Conservation (phyloP, 1,140 invertebrate genomes). For the Drosophila aff. region DNA sequence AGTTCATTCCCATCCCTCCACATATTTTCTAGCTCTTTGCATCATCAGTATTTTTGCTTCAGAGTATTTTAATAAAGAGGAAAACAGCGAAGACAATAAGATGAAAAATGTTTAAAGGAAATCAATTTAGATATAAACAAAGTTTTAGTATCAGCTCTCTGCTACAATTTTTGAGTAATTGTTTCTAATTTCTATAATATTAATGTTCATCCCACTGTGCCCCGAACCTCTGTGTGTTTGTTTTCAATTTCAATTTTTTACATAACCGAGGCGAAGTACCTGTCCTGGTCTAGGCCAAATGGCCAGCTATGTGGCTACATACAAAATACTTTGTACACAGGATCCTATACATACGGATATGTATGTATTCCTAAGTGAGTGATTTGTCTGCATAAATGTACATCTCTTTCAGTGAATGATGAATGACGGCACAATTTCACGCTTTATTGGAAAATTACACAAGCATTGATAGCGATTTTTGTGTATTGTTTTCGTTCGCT, state of each 20-base stretch:
- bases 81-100: not conserved
- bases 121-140: too few relatives aligned
- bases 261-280: conserved; percentile 10
- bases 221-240: conserved; percentile 19
- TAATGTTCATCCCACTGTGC: conserved; percentile 14
- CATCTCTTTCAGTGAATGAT: conserved; percentile 19
- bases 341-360: too few relatives aligned
- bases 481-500: conserved; percentile 1
- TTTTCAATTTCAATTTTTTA: conserved; percentile 59
- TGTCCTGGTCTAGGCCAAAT: conserved; percentile 10
- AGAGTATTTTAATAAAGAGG: too few relatives aligned
- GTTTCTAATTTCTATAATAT: not conserved
- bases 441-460: conserved; percentile 51
- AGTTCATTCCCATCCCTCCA: not conserved
- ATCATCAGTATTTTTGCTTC: not conserved
- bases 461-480: not conserved
- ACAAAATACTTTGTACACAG: not conserved
- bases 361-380: too few relatives aligned
- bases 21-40: not conserved
- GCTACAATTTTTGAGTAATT: not conserved
- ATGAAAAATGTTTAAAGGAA: too few relatives aligned
- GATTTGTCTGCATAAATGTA: not conserved
- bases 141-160: too few relatives aligned
- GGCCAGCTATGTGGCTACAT: conserved; percentile 17
- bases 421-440: conserved; percentile 49